A percentile compares a stretch with the other conserved stretches of the same genome.
These are phyloP conservation scores for Gobionotothen gibberifrons DNA, from an alignment of 2,797 vertebrate genomes.

Conservation along the genomic window DNA sequence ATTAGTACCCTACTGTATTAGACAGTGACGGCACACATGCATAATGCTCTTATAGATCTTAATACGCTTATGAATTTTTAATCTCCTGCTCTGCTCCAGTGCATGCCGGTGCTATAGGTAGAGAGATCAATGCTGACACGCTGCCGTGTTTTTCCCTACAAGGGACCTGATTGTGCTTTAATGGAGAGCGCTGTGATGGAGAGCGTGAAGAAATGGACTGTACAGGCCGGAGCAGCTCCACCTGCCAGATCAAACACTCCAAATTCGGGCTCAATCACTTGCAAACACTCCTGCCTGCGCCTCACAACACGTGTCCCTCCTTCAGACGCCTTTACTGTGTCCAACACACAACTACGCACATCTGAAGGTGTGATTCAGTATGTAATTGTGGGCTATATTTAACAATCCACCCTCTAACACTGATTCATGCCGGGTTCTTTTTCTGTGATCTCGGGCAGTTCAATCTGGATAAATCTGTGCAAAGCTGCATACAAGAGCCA, in stretches of 20 bases:
- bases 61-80: slow-evolving; percentile 84
- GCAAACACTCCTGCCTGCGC: slow-evolving; percentile 34
- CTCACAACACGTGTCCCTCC: slow-evolving; percentile 18
- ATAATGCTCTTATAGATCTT: slow-evolving; percentile 83
- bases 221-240: slow-evolving; percentile 41
- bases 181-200: slow-evolving; percentile 52
- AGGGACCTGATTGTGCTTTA: slow-evolving; percentile 67
- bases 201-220: slow-evolving; percentile 45
- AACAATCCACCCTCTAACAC: slow-evolving; percentile 25
- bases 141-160: slow-evolving; percentile 31
- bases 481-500: slow-evolving; percentile 69
- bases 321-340: background rate
- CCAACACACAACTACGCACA: slow-evolving; percentile 1
- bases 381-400: slow-evolving; percentile 33
- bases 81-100: slow-evolving; percentile 68
- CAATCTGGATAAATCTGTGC: slow-evolving; percentile 59
- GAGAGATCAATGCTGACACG: slow-evolving; percentile 68
- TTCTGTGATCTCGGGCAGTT: slow-evolving; percentile 54
- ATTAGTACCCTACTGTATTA: slow-evolving; percentile 73
- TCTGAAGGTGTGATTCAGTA: slow-evolving; percentile 42
- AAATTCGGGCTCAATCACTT: slow-evolving; percentile 47
- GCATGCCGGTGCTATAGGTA: slow-evolving; percentile 68
- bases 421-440: slow-evolving; percentile 30
- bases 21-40: slow-evolving; percentile 68
- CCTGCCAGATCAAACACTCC: slow-evolving; percentile 47